Percentiles rank a stretch among this genome's conserved stretches.
Conservation (phyloP, 2,797 vertebrate genomes). For the Chaetodon trifasciatus region DNA sequence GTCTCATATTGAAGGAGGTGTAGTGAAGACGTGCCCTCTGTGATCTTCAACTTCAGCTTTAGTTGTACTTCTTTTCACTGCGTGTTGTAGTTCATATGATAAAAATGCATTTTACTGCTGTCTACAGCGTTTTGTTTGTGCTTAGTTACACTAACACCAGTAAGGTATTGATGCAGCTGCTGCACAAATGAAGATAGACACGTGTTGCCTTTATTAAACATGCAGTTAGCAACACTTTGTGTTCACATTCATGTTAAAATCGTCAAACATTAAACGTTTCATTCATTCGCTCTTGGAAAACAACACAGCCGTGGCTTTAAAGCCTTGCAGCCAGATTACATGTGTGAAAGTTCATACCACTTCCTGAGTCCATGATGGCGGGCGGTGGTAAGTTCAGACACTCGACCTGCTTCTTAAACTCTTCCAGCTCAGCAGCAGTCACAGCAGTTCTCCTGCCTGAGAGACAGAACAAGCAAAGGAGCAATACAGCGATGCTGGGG, state of each 20-base stretch:
- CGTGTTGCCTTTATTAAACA: too few relatives aligned
- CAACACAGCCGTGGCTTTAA: neutral
- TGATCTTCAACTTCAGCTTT: too few relatives aligned
- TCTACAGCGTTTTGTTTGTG: neutral
- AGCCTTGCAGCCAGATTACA: neutral
- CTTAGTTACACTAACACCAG: too few relatives aligned
- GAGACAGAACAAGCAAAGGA: constrained; percentile 18
- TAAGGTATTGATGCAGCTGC: neutral
- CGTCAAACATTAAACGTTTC: neutral
- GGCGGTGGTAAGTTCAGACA: constrained; percentile 59
- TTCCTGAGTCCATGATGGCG: constrained; percentile 37
- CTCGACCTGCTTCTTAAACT: constrained; percentile 62
- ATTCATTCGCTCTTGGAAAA: neutral
- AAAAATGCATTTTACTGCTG: neutral
- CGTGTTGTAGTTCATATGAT: neutral
- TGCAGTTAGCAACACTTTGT: too few relatives aligned
- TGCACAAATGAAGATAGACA: neutral
- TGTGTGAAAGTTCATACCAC: constrained; percentile 43
- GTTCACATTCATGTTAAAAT: neutral
- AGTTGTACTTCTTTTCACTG: neutral
- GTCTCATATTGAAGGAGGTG: neutral
- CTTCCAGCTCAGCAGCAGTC: constrained; percentile 48
- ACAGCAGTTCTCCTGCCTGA: constrained; percentile 58
- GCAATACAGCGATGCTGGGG: neutral
- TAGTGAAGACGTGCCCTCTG: too few relatives aligned